Percentiles rank a stretch among this genome's conserved stretches.
phyloP scores from a whole-genome alignment of 1,140 invertebrate species.

The Diabrotica undecimpunctata region DNA sequence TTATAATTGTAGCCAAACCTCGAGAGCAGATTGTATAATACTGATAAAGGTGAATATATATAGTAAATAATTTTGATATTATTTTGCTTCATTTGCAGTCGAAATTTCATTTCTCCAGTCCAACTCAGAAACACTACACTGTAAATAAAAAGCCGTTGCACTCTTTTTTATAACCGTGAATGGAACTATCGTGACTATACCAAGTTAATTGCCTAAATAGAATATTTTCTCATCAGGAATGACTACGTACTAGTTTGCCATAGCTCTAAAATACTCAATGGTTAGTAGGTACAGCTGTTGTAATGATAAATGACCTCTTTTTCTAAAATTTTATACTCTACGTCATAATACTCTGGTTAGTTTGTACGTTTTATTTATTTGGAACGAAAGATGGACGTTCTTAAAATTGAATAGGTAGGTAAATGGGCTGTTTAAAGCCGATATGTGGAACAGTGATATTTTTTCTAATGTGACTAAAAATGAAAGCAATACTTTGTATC shows the following conservation, averaged over 20 bases:
- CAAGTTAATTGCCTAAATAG: too few relatives aligned
- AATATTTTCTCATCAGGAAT: too few relatives aligned
- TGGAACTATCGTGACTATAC: too few relatives aligned
- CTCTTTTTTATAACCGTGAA: too few relatives aligned
- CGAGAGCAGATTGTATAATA: too few relatives aligned
- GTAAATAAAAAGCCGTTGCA: too few relatives aligned
- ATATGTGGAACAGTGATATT: constrained; percentile 57
- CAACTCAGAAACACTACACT: too few relatives aligned
- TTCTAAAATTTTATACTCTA: constrained; percentile 27
- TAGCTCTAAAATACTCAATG: constrained; percentile 17
- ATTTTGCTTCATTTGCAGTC: too few relatives aligned
- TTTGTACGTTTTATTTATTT: constrained; percentile 19
- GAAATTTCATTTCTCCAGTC: too few relatives aligned
- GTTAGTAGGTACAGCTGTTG: constrained; percentile 42
- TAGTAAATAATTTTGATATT: too few relatives aligned
- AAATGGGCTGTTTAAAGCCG: constrained; percentile 32
- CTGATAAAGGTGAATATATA: too few relatives aligned
- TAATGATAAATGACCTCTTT: constrained; percentile 45
- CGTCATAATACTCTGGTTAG: constrained; percentile 10
- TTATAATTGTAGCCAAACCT: too few relatives aligned
- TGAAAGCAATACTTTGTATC: constrained; percentile 65
- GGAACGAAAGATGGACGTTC: constrained; percentile 20
- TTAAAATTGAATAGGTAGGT: constrained; percentile 13
- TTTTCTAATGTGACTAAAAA: constrained; percentile 63
- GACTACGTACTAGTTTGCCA: constrained; percentile 15